Evolutionary conservation across 1,140 invertebrate genomes (phyloP).

Genomic region (Euwallacea fornicatus): DNA sequence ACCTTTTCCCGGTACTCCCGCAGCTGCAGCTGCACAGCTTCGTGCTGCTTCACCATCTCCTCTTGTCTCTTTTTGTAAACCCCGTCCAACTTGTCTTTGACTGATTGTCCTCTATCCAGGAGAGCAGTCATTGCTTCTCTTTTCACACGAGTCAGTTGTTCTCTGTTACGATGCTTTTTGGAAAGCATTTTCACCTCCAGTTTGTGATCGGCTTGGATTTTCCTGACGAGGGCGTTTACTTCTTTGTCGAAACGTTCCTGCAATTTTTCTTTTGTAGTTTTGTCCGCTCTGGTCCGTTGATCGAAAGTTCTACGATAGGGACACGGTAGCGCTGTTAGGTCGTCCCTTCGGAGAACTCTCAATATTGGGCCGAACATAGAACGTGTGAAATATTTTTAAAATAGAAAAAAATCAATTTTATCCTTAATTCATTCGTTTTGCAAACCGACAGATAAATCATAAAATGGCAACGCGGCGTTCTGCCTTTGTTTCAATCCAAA

Average conservation of each 20-base stretch:
- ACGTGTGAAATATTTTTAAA: too few relatives aligned
- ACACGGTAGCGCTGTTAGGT: too few relatives aligned
- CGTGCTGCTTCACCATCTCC: conserved; percentile 75
- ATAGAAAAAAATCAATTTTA: too few relatives aligned
- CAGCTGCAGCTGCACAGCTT: conserved; percentile 69
- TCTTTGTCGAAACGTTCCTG: conserved; percentile 71
- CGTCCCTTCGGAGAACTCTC: too few relatives aligned
- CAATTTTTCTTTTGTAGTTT: conserved; percentile 21
- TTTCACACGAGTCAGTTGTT: conserved; percentile 83
- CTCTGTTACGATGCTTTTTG: conserved; percentile 83
- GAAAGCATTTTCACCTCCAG: conserved; percentile 83
- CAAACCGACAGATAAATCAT: too few relatives aligned
- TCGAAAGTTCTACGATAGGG: too few relatives aligned
- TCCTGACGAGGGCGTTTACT: conserved; percentile 81
- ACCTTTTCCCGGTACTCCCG: conserved; percentile 74
- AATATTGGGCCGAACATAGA: too few relatives aligned
- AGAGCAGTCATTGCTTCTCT: conserved; percentile 73
- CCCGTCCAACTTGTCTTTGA: conserved; percentile 73
- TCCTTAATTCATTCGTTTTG: too few relatives aligned
- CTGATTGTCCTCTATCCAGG: conserved; percentile 80
- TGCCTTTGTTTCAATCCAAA: too few relatives aligned
- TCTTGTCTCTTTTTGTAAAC: conserved; percentile 75
- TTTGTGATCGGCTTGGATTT: conserved; percentile 76
- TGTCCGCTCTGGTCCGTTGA: too few relatives aligned
- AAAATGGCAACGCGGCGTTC: too few relatives aligned